Evolutionary conservation across 2,797 vertebrate genomes (phyloP), one percentile per base, ranked within the genome.

Genomic region (Rhinogobio ventralis): DNA sequence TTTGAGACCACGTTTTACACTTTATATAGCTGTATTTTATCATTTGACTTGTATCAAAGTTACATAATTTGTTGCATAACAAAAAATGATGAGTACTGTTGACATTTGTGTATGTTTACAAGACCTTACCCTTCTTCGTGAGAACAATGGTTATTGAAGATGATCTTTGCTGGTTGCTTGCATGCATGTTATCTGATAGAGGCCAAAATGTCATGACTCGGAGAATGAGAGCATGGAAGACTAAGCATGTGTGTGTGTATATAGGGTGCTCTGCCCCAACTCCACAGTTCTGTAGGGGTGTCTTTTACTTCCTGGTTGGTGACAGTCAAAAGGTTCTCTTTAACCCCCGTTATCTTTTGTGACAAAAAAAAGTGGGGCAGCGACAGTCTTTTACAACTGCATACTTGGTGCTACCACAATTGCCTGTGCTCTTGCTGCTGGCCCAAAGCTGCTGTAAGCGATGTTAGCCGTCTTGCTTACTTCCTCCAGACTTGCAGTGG

Each of bases 181-280:
- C 93, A 87, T 93, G 95, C 94, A 95, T 95, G 94, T 90, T 89
- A 75, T 92, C 91, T 94, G 94, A 93, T 82, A 84, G 90, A 49
- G 84, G 90, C 89, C 90, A 62, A 53, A 33, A 78, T 68, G 7
- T 72, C 42, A 75, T 87, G 79, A 89, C 51, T 89, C 89, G 91
- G 91, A 92, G 92, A 90, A 82, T 85, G 81, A 66, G 62, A 91
- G 94, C 94, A 93, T 95, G 93, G 90, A 39, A 39, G 55, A 74
- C 17, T 88, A 80, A 90, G 84, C 78, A 88, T 83, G 85, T 80
- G 57, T 82, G 67, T 79, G 57, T 82, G 67, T 79, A 88, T 79
- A 88, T 64, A 83, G 82, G 73, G 82, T 86, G 68, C 51, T 87
- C 84, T 77, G 82, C 67, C 85, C 89, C 88, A 89, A 90, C 87